Evolutionary conservation across 2,888 invertebrate species (phyloP).

Genomic region (Noctua fimbriata): DNA sequence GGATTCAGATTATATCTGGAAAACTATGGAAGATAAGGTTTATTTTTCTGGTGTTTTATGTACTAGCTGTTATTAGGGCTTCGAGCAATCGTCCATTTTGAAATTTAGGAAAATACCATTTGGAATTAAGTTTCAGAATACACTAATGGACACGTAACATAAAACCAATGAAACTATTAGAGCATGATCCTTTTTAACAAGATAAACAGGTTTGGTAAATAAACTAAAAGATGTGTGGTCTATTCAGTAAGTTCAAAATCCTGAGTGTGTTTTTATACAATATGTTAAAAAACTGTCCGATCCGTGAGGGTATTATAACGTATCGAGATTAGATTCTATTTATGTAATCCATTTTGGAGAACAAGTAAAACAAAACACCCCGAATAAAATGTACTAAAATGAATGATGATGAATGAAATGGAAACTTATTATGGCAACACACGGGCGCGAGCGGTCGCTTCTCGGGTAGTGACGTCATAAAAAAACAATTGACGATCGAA

Average conservation of each 20-base stretch:
- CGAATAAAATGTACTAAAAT: too few relatives aligned
- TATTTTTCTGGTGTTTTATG: background rate
- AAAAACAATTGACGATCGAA: too few relatives aligned
- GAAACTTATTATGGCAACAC: too few relatives aligned
- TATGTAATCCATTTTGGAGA: too few relatives aligned
- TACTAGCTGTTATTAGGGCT: background rate
- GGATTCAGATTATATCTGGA: constrained; percentile 8
- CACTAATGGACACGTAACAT: background rate
- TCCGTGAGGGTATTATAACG: too few relatives aligned
- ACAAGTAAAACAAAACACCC: too few relatives aligned
- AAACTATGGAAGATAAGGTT: constrained; percentile 15
- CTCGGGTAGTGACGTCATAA: too few relatives aligned
- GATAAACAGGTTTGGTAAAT: background rate
- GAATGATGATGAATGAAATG: too few relatives aligned
- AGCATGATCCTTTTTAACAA: background rate
- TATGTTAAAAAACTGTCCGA: too few relatives aligned
- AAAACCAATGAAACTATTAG: background rate
- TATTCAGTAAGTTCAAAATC: background rate
- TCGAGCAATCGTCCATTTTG: background rate
- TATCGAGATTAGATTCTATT: too few relatives aligned
- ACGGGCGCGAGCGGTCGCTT: too few relatives aligned
- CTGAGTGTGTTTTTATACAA: background rate
- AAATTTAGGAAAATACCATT: background rate
- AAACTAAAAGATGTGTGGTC: background rate
- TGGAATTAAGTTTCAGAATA: background rate